Evolutionary conservation across 2,113 vertebrate genomes (phyloP), one percentile per base, ranked within the genome.

Genomic region (Lynx canadensis): DNA sequence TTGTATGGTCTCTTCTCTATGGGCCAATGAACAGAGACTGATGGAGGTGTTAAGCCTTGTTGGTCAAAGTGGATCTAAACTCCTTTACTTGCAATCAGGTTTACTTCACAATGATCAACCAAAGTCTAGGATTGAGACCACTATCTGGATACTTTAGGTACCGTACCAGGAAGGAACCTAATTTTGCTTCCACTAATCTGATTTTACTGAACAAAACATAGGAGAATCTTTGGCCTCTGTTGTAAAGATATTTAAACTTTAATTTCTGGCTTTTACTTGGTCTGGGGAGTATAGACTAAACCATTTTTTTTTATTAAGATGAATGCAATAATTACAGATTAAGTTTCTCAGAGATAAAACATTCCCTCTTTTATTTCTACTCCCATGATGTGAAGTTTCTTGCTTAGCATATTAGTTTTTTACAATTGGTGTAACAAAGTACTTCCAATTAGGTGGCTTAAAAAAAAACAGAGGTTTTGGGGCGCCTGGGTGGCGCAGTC

Each of bases 311-410:
- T 86, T 16, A 19, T 55, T 41, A 60, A 2, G 29, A n/a, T 73
- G 41, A 71, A 89, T 86, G 63, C 18, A 96, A 81, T 60, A 96
- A 89, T 57, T 45, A 36, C 85, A 97, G 27, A 71, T 81, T n/a
- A 50, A 84, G 65, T 21, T 63, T 93, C 50, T 95, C 15, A 16
- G 12, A 88, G n/a, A 15, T 68, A 87, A 88, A 15, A 7, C 12
- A 45, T 25, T 89, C 33, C 7, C 33, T 57, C 50, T 52, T 90
- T 93, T 25, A 69, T 83, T 91, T 93, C 33, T 16, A 66, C 25
- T 50, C 23, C 7, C 25, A 16, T 96, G 63, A 84, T 10, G 19
- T 55, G 36, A 50, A 33, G 7, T 79, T 94, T 91, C 69, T 82
- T 79, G 15, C 14, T 38, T 66, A 66, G 79, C 81, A 15, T 31